Conservation (phyloP, 2,797 vertebrate species). For the Steatocranus sp. region DNA sequence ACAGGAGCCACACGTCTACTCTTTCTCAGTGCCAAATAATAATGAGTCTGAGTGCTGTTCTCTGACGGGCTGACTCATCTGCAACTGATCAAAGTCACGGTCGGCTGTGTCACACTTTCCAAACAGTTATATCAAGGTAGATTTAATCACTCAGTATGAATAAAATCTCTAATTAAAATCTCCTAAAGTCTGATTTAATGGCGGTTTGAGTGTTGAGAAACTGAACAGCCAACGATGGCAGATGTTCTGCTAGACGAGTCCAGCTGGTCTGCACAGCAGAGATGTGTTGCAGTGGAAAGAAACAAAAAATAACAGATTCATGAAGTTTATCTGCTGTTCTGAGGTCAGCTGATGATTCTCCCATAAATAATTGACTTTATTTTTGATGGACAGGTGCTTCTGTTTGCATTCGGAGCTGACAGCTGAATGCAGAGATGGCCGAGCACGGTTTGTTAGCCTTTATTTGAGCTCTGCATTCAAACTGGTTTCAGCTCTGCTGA, state of each 20-base stretch:
- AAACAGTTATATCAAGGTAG: neutral
- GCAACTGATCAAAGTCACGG: neutral
- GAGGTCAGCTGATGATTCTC: neutral
- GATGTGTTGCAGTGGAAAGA: neutral
- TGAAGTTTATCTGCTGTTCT: neutral
- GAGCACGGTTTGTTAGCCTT: neutral
- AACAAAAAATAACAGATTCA: neutral
- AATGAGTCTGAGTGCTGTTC: neutral
- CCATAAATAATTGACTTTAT: neutral
- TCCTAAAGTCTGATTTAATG: neutral
- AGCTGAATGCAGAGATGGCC: neutral
- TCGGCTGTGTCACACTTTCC: neutral
- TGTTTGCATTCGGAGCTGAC: neutral
- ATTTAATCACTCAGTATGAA: neutral
- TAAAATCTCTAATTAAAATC: neutral
- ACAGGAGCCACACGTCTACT: neutral
- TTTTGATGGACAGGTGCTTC: conserved; percentile 13
- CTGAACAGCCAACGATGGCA: neutral
- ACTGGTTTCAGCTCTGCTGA: neutral
- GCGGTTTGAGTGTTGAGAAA: neutral
- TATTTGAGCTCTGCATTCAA: neutral
- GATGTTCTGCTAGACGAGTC: neutral
- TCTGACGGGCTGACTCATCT: neutral
- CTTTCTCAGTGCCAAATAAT: neutral
- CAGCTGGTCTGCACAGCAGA: neutral